Conservation (phyloP, 2,797 vertebrate species). For the Cirrhinus mrigala region DNA sequence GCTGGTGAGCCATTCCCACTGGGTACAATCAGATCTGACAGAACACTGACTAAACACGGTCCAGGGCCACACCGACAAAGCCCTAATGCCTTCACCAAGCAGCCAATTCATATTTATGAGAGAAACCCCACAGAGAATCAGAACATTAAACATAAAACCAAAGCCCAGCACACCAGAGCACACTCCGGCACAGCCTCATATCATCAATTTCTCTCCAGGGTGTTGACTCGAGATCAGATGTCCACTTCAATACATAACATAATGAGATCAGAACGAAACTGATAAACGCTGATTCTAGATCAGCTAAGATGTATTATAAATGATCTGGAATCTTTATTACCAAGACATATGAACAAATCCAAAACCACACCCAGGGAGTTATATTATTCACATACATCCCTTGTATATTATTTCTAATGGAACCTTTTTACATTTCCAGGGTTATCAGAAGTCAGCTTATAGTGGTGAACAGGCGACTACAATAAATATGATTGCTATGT, state of each 20-base stretch:
- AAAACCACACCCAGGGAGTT: slow-evolving; percentile 3
- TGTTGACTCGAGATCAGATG: slow-evolving; percentile 31
- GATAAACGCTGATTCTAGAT: slow-evolving; percentile 10
- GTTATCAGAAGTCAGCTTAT: not conserved
- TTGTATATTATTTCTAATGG: not conserved
- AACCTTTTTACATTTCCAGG: no score
- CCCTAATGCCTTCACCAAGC: slow-evolving; percentile 53
- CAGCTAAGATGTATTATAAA: not conserved
- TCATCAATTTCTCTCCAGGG: slow-evolving; percentile 38
- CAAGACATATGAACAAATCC: not conserved
- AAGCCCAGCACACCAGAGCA: slow-evolving; percentile 24
- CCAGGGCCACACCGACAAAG: slow-evolving; percentile 48
- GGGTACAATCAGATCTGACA: slow-evolving; percentile 58
- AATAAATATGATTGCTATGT: not conserved
- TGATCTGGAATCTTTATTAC: not conserved
- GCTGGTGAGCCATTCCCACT: slow-evolving; percentile 31
- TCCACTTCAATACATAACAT: slow-evolving; percentile 20
- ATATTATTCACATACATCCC: not conserved
- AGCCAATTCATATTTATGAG: slow-evolving; percentile 59
- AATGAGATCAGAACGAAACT: slow-evolving; percentile 23
- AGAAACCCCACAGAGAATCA: slow-evolving; percentile 45
- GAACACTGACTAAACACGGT: slow-evolving; percentile 41
- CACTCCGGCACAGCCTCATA: slow-evolving; percentile 9
- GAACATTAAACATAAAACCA: slow-evolving; percentile 45
- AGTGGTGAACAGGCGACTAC: not conserved